These are phyloP conservation scores for Tenthredo amoena DNA, from an alignment of 2,888 invertebrate genomes.

Conservation along the genomic window DNA sequence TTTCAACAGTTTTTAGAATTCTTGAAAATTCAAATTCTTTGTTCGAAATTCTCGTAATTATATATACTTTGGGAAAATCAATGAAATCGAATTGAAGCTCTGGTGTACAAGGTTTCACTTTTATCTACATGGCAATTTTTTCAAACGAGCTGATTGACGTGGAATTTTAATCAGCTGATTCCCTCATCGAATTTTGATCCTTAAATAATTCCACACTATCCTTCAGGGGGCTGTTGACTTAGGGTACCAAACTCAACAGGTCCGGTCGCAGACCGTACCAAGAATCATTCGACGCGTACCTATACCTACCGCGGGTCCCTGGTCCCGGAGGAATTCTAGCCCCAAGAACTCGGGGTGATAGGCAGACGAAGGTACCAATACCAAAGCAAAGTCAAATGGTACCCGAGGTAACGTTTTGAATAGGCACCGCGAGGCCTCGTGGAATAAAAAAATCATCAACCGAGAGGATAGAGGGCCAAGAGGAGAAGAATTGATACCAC, in stretches of 20 bases:
- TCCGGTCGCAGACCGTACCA: background rate
- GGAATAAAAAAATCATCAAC: background rate
- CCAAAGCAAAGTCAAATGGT: background rate
- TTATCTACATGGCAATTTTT: background rate
- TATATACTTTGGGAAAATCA: background rate
- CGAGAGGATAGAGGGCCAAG: background rate
- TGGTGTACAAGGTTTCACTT: background rate
- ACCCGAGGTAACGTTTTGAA: background rate
- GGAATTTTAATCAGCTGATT: background rate
- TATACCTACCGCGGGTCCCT: background rate
- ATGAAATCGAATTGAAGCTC: background rate
- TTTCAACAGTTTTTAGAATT: too few relatives aligned
- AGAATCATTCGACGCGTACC: background rate
- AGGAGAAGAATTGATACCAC: background rate
- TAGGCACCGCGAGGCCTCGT: background rate
- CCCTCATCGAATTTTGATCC: background rate
- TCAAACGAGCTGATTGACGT: background rate
- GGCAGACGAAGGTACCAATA: background rate
- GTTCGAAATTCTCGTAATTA: too few relatives aligned
- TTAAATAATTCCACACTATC: slow-evolving; percentile 3
- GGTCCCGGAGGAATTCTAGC: slow-evolving; percentile 18
- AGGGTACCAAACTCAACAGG: slow-evolving; percentile 41
- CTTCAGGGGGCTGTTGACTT: background rate
- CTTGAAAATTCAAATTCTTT: too few relatives aligned
- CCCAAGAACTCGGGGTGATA: slow-evolving; percentile 10